Evolutionary conservation across 2,797 vertebrate species (phyloP), one percentile per base, ranked within the genome.

Genomic region (Cossypha polioptera): DNA sequence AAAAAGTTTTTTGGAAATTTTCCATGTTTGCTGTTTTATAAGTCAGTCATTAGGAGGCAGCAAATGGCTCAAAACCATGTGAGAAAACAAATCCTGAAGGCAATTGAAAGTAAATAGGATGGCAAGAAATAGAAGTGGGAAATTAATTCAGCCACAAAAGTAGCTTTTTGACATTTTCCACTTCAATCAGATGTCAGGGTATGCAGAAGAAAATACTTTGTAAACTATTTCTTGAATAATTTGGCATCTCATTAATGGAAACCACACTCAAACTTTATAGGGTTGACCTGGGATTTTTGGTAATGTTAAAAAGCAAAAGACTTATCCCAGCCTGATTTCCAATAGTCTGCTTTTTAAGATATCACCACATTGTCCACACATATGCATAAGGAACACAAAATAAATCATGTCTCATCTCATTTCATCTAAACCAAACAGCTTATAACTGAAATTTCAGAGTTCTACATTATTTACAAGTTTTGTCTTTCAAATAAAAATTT

Each of bases 1-100:
- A 65, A 90, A 61, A 93, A 92, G 78, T 83, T 88, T 94, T 83
- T 74, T 96, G 86, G 96, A 97, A 94, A 84, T 84, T 61, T 90
- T 95, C 96, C 97, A 96, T 63, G 33, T 93, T 69, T 97, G 98
- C 97, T 97, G 94, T 98, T 98, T 98, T 97, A 75, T 88, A 93
- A 96, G 71, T 94, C 92, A 96, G 97, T 96, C 98, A 97, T 98
- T 98, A 98, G 98, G 98, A 98, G 98, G 98, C 98, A 98, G 98
- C 98, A 98, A 97, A 98, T 97, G 96, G 97, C 94, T 98, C 98
- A 84, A 91, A 97, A 98, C 95, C 96, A 95, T 82, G 92, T 92
- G 94, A 95, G 92, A 91, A 94, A 91, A 94, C 63, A 94, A 96
- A 88, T 67, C 67, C 77, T 85, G 67, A 25, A 86, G 71, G 89